Evolutionary conservation across 2,113 vertebrate species (phyloP).

Genomic region (Leucosticte australis): DNA sequence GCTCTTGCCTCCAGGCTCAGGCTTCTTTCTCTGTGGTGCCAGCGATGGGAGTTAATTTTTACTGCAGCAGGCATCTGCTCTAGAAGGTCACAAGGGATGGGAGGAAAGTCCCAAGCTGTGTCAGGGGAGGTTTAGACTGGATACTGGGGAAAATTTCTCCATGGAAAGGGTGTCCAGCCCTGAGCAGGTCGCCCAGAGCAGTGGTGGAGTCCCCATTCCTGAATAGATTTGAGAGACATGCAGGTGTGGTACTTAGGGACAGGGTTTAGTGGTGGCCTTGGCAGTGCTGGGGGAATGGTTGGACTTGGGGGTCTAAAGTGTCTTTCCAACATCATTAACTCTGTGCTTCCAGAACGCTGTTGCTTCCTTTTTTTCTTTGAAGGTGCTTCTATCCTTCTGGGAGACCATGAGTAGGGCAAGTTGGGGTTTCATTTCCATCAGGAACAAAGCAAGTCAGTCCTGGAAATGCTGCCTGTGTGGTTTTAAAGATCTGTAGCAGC

Average conservation of each 20-base stretch:
- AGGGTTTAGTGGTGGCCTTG: background rate
- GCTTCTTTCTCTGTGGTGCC: background rate
- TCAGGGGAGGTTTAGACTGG: background rate
- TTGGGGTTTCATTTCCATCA: background rate
- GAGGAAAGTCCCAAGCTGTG: background rate
- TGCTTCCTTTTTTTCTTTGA: background rate
- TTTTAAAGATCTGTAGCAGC: background rate
- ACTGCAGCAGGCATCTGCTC: background rate
- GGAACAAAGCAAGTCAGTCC: background rate
- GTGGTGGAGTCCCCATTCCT: background rate
- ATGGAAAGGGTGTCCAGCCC: background rate
- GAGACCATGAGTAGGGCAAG: background rate
- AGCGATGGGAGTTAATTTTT: background rate
- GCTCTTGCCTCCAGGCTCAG: background rate
- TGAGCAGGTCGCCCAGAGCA: background rate
- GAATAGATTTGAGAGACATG: background rate
- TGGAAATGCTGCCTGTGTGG: background rate
- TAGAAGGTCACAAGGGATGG: rapidly evolving
- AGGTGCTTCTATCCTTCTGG: background rate
- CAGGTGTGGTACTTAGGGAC: background rate
- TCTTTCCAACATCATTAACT: background rate
- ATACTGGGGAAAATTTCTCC: background rate
- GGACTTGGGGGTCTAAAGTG: rapidly evolving
- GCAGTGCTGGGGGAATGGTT: background rate
- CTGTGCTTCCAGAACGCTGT: background rate